These are phyloP conservation scores for Argyrosomus japonicus DNA, from an alignment of 2,113 vertebrate species.

Conservation along the genomic window DNA sequence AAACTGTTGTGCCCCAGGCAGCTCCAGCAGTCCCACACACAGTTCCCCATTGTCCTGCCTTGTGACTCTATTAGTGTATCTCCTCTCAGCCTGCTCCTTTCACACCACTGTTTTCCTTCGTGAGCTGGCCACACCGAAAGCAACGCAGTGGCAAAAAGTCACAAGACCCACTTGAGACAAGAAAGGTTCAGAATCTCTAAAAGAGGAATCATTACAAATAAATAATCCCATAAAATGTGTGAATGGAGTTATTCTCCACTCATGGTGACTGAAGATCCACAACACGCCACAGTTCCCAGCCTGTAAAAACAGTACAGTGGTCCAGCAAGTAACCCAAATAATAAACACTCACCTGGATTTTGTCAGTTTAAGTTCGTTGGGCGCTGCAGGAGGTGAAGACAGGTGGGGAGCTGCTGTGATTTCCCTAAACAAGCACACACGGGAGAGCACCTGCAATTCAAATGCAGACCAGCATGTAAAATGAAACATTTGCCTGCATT, in stretches of 20 bases:
- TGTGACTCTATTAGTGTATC: constrained; percentile 72
- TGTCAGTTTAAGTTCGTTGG: constrained; percentile 72
- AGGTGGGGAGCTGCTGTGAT: constrained; percentile 73
- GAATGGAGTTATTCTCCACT: constrained; percentile 16
- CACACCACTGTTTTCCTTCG: constrained; percentile 26
- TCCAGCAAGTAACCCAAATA: background rate
- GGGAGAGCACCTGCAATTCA: constrained; percentile 76
- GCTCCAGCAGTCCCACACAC: constrained; percentile 55
- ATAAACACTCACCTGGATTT: constrained; percentile 64
- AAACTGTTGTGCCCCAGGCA: constrained; percentile 42
- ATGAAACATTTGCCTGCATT: constrained; percentile 77
- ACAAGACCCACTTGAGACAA: constrained; percentile 55
- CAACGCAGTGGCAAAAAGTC: constrained; percentile 43
- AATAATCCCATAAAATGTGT: constrained; percentile 34
- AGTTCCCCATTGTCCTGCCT: constrained; percentile 68
- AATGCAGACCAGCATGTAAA: constrained; percentile 52
- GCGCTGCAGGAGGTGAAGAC: constrained; percentile 35
- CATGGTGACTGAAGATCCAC: background rate
- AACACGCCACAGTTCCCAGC: background rate
- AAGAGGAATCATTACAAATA: constrained; percentile 5
- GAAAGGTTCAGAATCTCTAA: background rate
- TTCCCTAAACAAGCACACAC: constrained; percentile 83
- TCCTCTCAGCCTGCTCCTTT: constrained; percentile 50
- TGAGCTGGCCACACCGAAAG: constrained; percentile 25
- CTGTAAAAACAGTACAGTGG: background rate